Evolutionary conservation across 2,113 vertebrate genomes (phyloP), one percentile per base, ranked within the genome.

Genomic region (Thalassarche chlororhynchos): DNA sequence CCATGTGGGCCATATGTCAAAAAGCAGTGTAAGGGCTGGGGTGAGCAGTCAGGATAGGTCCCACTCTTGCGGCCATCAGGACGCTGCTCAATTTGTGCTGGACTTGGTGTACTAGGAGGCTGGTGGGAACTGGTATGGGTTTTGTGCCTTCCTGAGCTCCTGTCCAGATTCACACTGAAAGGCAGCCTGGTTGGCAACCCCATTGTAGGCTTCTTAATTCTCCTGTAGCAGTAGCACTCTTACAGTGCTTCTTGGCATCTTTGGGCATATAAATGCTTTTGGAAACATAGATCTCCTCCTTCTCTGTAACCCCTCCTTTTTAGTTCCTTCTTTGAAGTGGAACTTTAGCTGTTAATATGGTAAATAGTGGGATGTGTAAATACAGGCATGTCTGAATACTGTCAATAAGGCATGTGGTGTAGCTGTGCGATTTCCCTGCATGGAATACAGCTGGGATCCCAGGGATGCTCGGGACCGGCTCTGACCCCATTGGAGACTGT

Each of bases 1-100:
- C 46, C 8, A 2, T 5, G 38, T 0, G 0, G 54, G n/a, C n/a
- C 2, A 1, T 8, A 29, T n/a, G 60, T 46, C 46, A 14, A 26
- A 19, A 40, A 24, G 23, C 10, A 8, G 23, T 44, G 8, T 26
- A 14, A 23, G 24, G 44, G 36, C 57, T 34, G 40, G 20, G n/a
- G 8, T 29, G 60, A 61, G 60, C 17, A 2, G 2, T 18, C 18
- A 12, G 38, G 34, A 14, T 10, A 20, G 66, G 26, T 60, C 6
- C 49, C 11, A 12, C 29, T 58, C 64, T 26, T 5, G 2, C 0
- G 1, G n/a, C 40, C 14, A 11, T 49, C 26, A 24, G 55, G 42
- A 8, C 9, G 4, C 34, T 42, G 52, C 58, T 60, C 38, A 11
- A 2, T 60, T 47, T 40, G 25, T 32, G n/a, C 46, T 74, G 70